These are phyloP conservation scores for Eira barbara DNA, from an alignment of 2,113 vertebrate genomes.

Conservation along the genomic window DNA sequence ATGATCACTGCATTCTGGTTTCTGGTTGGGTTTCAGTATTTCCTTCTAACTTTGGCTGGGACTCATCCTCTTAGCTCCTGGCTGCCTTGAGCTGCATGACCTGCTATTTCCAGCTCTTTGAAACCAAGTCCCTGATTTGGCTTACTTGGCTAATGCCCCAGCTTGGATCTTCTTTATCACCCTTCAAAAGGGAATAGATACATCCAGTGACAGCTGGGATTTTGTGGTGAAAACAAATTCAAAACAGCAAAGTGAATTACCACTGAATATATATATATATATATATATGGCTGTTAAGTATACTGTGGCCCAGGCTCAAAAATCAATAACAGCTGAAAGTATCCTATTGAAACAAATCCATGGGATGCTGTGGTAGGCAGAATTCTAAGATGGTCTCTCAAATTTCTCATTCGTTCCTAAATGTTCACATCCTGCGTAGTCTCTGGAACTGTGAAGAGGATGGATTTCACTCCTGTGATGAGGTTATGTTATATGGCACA, in stretches of 20 bases:
- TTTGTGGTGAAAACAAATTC: background rate
- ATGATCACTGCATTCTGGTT: background rate
- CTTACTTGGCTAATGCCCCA: background rate
- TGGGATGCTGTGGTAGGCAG: no score
- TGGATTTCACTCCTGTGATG: background rate
- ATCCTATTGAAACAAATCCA: background rate
- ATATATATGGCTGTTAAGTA: background rate
- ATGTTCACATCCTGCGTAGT: no score
- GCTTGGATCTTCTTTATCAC: background rate
- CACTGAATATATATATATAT: background rate
- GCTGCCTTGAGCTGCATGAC: background rate
- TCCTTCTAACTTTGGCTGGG: background rate
- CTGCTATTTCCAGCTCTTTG: background rate
- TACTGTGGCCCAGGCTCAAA: background rate
- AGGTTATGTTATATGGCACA: background rate
- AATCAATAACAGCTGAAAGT: background rate
- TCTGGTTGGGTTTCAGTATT: background rate
- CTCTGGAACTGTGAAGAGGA: background rate
- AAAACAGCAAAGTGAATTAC: background rate
- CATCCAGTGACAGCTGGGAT: background rate
- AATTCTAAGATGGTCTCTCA: background rate
- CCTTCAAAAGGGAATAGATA: background rate
- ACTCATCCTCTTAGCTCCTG: background rate
- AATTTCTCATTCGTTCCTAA: background rate
- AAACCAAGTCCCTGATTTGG: background rate